A percentile compares a stretch with the other conserved stretches of the same genome.
Evolutionary conservation across 2,888 invertebrate species (phyloP).

Genomic region (Lucinisca nassula): DNA sequence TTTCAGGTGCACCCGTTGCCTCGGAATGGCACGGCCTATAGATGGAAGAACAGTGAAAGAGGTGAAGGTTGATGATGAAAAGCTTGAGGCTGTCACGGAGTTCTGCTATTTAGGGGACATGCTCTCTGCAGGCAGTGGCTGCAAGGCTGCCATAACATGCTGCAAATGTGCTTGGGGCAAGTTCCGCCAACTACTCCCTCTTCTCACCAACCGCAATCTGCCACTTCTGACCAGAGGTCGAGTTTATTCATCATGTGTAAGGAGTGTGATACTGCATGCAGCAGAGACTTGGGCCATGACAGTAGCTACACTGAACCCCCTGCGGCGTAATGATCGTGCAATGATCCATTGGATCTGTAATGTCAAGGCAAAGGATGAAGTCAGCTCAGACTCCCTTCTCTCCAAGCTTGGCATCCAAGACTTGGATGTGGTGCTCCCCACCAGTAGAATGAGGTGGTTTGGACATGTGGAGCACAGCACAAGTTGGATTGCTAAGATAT

Average conservation of each 20-base stretch:
- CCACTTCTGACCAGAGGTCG: constrained; percentile 8
- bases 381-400: not conserved
- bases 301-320: not conserved
- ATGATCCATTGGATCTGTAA: constrained; percentile 3
- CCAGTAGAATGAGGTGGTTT: constrained; percentile 12
- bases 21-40: not conserved
- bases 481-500: too few relatives aligned
- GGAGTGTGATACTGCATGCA: constrained; percentile 12
- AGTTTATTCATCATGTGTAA: constrained; percentile 23
- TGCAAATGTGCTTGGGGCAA: constrained; percentile 1
- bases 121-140: constrained; percentile 33
- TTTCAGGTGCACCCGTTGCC: constrained; percentile 12
- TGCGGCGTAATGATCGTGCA: constrained; percentile 1
- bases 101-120: constrained; percentile 34
- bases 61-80: not conserved
- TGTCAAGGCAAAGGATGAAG: not conserved
- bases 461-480: not conserved
- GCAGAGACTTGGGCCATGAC: constrained; percentile 16
- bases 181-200: constrained; percentile 18
- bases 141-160: constrained; percentile 22
- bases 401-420: not conserved
- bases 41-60: constrained; percentile 15
- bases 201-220: constrained; percentile 17
- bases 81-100: constrained; percentile 24
- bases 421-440: not conserved